A percentile compares a stretch with the other conserved stretches of the same genome.
Evolutionary conservation across 2,113 vertebrate genomes (phyloP).

Genomic region (Marcusenius ussheri): DNA sequence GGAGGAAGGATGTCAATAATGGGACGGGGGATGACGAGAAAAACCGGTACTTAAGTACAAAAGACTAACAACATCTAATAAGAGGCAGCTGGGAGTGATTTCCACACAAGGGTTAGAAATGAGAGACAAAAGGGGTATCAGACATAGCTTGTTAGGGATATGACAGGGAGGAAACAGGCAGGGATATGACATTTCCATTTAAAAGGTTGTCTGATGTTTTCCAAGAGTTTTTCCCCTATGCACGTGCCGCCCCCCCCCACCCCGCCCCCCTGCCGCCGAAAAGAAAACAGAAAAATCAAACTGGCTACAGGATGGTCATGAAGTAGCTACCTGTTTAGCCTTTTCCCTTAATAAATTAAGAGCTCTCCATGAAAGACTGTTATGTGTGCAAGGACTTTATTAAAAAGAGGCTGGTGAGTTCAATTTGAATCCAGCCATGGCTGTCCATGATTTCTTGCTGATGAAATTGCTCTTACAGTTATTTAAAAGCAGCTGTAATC

Average conservation of each 20-base stretch:
- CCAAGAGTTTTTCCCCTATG: slow-evolving; percentile 3
- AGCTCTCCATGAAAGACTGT: slow-evolving; percentile 32
- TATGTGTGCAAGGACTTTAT: slow-evolving; percentile 51
- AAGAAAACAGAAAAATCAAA: slow-evolving; percentile 24
- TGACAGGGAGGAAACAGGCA: neutral
- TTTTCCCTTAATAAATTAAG: slow-evolving; percentile 40
- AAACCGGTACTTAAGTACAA: neutral
- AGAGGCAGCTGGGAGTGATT: neutral
- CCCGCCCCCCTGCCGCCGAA: slow-evolving; percentile 11
- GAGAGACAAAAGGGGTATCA: neutral
- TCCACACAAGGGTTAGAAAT: neutral
- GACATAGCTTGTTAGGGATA: neutral
- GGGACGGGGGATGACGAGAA: neutral
- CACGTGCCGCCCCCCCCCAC: slow-evolving; percentile 14
- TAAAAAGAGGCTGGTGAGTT: slow-evolving; percentile 67
- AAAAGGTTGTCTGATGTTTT: slow-evolving; percentile 35
- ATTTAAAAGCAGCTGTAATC: slow-evolving; percentile 78
- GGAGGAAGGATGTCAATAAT: neutral
- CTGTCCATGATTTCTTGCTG: slow-evolving; percentile 65
- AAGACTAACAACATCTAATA: neutral
- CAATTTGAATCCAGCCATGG: slow-evolving; percentile 64
- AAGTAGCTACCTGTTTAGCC: slow-evolving; percentile 34
- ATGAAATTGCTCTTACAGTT: slow-evolving; percentile 70
- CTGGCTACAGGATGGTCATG: slow-evolving; percentile 33
- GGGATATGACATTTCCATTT: slow-evolving; percentile 22